Base-by-base conservation (phyloP, 2,888 invertebrate species). In the Microctonus hyperodae region DNA sequence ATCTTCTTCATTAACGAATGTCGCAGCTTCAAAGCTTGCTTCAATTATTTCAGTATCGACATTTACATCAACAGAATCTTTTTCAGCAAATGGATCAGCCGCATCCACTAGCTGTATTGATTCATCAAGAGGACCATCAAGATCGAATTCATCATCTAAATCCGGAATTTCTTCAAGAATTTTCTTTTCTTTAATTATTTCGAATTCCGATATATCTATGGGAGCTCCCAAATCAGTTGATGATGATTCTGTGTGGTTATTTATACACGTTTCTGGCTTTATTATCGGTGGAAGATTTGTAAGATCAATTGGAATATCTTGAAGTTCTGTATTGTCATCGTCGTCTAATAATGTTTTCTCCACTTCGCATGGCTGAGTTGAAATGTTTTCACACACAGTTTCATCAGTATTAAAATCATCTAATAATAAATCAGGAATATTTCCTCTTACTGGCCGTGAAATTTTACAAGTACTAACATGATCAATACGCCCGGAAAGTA, bases 401-500 rank as follows among this genome's bases (percentile, higher is more conserved):
- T 75, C 88, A 58, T 86, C 86, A 67, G 88, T 87, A 53, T 87
- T 87, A 65, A 88, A 87, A 53, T 86, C 85, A 70, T 85, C 92
- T 55, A 93, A 83, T 40, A 94, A 80, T 16, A 93, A 85, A 84
- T 93, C 90, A 60, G 79, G 78, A 13, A 73, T 75, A 35, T 64
- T 68, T 6, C 62, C 33, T 59, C 68, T 72, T 16, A 79, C 74
- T 0, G 79, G 78, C 59, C 79, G 73, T 1, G 77, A 72, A 48
- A 83, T 76, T 61, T 82, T 83, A 59, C 83, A 83, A 1, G 78
- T 80, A 53, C 83, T 90, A 5, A 92, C 89, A 78, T 92, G 90
- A 76, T 94, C 93, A 68, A 93, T 90, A 68, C 93, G 88, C 0
- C 95, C 95, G 1, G 95, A 93, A 25, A 95, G 87, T 57, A 95